These are phyloP conservation scores for Anguilla japonica DNA, from an alignment of 2,113 vertebrate genomes.

Conservation along the genomic window DNA sequence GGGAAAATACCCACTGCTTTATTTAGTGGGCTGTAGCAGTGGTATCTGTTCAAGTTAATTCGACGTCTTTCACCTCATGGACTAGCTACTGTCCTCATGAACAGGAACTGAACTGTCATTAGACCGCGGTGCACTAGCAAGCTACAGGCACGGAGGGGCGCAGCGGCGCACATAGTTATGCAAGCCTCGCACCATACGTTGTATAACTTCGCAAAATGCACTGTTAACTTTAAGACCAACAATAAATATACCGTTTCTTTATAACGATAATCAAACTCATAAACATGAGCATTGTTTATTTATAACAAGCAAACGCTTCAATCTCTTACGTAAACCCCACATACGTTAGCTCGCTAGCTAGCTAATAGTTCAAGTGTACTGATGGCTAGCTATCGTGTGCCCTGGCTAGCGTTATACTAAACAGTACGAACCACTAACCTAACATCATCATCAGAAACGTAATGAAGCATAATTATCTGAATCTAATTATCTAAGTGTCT, in stretches of 20 bases:
- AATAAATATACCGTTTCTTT: background rate
- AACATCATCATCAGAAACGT: background rate
- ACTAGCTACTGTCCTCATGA: background rate
- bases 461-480: background rate
- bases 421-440: background rate
- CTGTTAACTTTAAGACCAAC: background rate
- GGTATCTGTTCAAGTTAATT: background rate
- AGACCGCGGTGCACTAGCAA: conserved; percentile 23
- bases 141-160: conserved; percentile 29
- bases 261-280: background rate
- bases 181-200: conserved; percentile 61
- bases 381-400: background rate
- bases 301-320: background rate
- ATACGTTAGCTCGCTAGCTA: background rate
- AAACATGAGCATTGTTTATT: background rate
- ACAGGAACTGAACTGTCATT: background rate
- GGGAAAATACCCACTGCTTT: background rate
- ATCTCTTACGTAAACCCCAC: background rate
- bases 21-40: background rate
- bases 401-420: background rate
- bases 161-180: conserved; percentile 46
- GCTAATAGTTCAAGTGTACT: background rate
- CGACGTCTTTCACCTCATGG: background rate
- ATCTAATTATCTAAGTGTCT: too few species aligned
- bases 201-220: conserved; percentile 58